Evolutionary conservation across 2,888 invertebrate species (phyloP), one percentile per base, ranked within the genome.

Genomic region (Acutogordius australiensis): DNA sequence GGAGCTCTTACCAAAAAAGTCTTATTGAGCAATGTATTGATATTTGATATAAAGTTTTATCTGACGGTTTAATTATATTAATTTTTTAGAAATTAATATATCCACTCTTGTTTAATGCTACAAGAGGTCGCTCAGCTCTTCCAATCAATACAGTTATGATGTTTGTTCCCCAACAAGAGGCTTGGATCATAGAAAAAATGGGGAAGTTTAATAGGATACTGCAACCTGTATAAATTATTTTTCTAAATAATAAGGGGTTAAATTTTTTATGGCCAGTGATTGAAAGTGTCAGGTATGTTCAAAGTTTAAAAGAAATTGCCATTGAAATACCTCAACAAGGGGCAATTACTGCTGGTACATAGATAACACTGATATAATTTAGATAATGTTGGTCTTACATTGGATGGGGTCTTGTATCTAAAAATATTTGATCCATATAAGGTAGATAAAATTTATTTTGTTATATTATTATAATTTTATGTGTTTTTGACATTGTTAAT

Each of bases 111-210:
- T n/a, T n/a, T n/a, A n/a, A n/a, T n/a, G n/a, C n/a, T n/a, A n/a
- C 37, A 18, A 37, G 51, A 18, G 8, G 23, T 23, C 4, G 58
- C 18, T 57, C 58, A 8, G 27, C 58, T 8, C 8, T 26, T 29
- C 87, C 88, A 0, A 72, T 86, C 56, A 97, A 97, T 73, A 90
- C 90, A 2, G 74, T 85, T 63, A 74, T 97, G 61, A 81, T 91
- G 80, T 97, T 97, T 76, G 97, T 97, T 27, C 97, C 97, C 1
- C 94, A 97, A 71, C 97, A 99, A 77, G 91, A 97, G 78, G 87
- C 88, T 61, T 90, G 90, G 90, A 77, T 97, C 62, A 23, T 30
- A 23, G 97, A 97, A 71, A 76, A 94, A 65, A 94, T 99, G 90
- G 97, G 97, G 58, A 87, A 84, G 73, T 99, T 86, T 73, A 79